Evolutionary conservation across 1,140 invertebrate genomes (phyloP).

Genomic region (Lanistes nyassanus): DNA sequence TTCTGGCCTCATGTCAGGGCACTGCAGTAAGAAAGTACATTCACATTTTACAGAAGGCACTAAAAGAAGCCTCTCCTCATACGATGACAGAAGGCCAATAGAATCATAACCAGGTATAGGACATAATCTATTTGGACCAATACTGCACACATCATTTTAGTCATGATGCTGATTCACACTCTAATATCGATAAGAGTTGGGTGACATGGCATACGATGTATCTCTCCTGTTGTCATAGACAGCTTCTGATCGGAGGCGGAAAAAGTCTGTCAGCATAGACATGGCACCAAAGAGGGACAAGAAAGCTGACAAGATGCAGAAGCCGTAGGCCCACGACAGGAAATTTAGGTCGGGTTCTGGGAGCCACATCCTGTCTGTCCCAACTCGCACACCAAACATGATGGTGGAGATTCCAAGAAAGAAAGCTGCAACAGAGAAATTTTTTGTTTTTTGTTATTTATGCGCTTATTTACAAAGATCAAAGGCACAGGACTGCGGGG

Average conservation of each 20-base stretch:
- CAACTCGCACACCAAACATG: conserved; percentile 91
- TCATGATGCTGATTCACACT: too few relatives aligned
- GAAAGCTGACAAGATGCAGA: conserved; percentile 86
- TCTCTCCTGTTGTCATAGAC: conserved; percentile 12
- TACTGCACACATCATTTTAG: too few relatives aligned
- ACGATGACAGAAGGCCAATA: too few relatives aligned
- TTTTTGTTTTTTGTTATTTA: too few relatives aligned
- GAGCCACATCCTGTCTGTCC: conserved; percentile 90
- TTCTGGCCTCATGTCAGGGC: too few relatives aligned
- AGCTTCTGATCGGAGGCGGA: conserved; percentile 28
- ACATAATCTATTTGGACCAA: too few relatives aligned
- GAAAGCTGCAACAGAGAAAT: conserved; percentile 72
- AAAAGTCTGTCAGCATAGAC: conserved; percentile 39
- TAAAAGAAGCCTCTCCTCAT: too few relatives aligned
- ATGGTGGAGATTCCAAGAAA: conserved; percentile 84
- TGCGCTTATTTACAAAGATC: too few relatives aligned
- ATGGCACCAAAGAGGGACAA: conserved; percentile 67
- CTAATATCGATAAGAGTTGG: too few relatives aligned
- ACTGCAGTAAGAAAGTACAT: too few relatives aligned
- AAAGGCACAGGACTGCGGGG: too few relatives aligned
- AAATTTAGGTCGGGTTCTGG: conserved; percentile 95
- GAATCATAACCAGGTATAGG: too few relatives aligned
- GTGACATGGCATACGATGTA: conserved; percentile 19
- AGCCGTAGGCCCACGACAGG: conserved; percentile 91
- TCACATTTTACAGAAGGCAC: not conserved